phyloP scores from a whole-genome alignment of 1,140 invertebrate species.

The Calephelis virginiensis region DNA sequence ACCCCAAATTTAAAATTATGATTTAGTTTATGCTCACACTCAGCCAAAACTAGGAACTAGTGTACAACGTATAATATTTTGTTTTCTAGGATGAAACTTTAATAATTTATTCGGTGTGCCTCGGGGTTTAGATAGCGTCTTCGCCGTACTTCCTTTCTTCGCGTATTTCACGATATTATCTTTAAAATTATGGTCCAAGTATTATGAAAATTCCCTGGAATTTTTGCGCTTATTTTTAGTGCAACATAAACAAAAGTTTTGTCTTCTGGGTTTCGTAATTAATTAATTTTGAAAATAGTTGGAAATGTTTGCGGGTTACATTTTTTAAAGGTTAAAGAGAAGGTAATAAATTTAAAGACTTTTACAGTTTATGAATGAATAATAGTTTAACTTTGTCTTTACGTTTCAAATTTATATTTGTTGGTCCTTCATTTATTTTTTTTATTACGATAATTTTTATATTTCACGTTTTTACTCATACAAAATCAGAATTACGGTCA shows the following conservation, averaged over 20 bases:
- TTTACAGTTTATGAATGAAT: no score
- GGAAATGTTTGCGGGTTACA: not conserved
- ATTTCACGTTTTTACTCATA: no score
- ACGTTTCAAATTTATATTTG: no score
- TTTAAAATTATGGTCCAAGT: slow-evolving; percentile 24
- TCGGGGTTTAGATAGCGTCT: slow-evolving; percentile 12
- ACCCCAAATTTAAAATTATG: no score
- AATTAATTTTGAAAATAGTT: slow-evolving; percentile 1
- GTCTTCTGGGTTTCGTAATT: slow-evolving; percentile 9
- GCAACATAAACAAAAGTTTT: slow-evolving; percentile 21
- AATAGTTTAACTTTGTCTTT: no score
- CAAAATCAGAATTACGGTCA: no score
- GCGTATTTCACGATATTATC: slow-evolving; percentile 24
- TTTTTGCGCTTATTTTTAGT: slow-evolving; percentile 15
- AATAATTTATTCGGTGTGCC: slow-evolving; percentile 15
- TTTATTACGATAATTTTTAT: no score
- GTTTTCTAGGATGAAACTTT: slow-evolving; percentile 14
- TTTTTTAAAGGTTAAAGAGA: not conserved
- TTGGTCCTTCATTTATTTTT: no score
- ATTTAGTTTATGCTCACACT: no score
- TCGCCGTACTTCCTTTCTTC: slow-evolving; percentile 20
- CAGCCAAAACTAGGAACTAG: not conserved
- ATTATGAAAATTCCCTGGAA: slow-evolving; percentile 20
- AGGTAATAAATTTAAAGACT: no score
- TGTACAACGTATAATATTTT: not conserved